Percentiles rank a stretch among this genome's conserved stretches.
Evolutionary conservation across 2,113 vertebrate species (phyloP).

Genomic region (Nannobrachium achirus): DNA sequence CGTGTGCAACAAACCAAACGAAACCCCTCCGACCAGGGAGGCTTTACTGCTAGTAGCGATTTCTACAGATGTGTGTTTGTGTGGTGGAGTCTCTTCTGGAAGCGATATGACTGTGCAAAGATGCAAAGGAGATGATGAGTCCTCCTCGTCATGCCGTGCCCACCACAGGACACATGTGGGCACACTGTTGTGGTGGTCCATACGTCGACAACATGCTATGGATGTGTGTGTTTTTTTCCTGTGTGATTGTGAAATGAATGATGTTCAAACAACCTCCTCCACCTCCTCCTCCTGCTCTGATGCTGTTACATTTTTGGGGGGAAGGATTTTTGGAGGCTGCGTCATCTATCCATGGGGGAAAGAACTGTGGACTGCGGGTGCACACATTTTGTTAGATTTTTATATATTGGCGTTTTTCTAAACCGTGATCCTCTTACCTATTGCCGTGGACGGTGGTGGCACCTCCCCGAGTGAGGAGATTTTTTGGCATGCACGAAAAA

Average conservation of each 20-base stretch:
- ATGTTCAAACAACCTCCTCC: background rate
- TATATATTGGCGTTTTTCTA: constrained; percentile 16
- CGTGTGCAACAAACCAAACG: no score
- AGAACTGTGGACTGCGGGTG: constrained; percentile 48
- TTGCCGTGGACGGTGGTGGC: constrained; percentile 6
- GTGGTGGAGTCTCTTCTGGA: constrained; percentile 48
- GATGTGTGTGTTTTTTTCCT: no score
- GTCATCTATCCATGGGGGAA: constrained; percentile 54
- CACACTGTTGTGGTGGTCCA: no score
- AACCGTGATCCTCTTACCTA: constrained; percentile 30
- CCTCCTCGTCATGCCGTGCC: constrained; percentile 46
- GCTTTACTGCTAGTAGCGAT: no score
- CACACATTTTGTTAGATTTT: constrained; percentile 26
- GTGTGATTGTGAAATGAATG: no score
- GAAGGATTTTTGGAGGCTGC: constrained; percentile 51
- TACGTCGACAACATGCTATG: no score
- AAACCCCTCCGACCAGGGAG: no score
- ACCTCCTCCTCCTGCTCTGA: no score
- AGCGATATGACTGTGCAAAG: constrained; percentile 65
- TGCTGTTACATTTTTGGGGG: constrained; percentile 29
- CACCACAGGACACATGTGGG: no score
- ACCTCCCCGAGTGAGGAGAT: constrained; percentile 50
- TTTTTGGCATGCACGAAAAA: constrained; percentile 37
- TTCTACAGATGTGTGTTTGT: no score
- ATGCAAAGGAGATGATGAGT: constrained; percentile 40